Evolutionary conservation across 2,888 invertebrate species (phyloP), one percentile per base, ranked within the genome.

Genomic region (Machimus rusticus): DNA sequence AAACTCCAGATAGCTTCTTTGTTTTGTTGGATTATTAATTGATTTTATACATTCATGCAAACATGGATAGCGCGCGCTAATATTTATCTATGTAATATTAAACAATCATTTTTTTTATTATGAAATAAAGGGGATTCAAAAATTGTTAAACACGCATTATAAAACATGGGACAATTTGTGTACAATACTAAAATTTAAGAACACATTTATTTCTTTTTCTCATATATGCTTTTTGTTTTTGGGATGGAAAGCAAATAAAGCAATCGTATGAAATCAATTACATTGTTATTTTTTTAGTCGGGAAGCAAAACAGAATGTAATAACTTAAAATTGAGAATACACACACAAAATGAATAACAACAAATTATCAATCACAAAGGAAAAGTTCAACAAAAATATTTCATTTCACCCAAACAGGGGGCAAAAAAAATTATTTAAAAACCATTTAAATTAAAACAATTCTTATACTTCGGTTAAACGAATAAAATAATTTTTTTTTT

Each of bases 401-500:
- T 77, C n/a, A 77, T 39, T 34, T 37, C 14, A 9, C 39, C 39
- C 37, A 76, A 46, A 31, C 16, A 19, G 9, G n/a, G 37, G 19
- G 34, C 34, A 77, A 39, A 39, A 9, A 74, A 74, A 78, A 39
- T 12, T 28, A 39, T 84, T 66, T 39, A 77, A 39, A 84, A 55
- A n/a, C 12, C 37, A 77, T 77, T 39, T 34, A 78, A 87, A 87
- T 79, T 39, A 57, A 74, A 85, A 87, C 66, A 78, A 34, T 37
- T 74, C 8, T 28, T 76, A 28, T 76, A n/a, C 19, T 86, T 86
- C 2, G 19, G 16, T 12, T 66, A 4, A n/a, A 51, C 51, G 16
- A 46, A 51, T 51, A 19, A 34, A 37, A 79, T 74, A 74, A 2
- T 51, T 43, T 82, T 78, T 66, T 84, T 76, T 89, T 89, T 89